Percentiles rank a stretch among this genome's conserved stretches.
Evolutionary conservation across 2,888 invertebrate species (phyloP).

Genomic region (Pseudococcus viburni): DNA sequence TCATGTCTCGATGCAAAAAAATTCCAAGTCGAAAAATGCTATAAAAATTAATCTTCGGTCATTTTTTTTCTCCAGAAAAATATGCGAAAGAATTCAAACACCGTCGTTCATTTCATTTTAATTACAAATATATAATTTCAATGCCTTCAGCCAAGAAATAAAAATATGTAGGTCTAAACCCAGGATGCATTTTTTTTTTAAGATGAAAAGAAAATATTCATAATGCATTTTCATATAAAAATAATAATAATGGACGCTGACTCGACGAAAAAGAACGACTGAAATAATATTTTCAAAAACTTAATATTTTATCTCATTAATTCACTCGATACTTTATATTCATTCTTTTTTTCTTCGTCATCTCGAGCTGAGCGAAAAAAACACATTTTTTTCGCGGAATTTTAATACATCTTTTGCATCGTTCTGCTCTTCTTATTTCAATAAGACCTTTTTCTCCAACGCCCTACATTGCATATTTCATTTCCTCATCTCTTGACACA

Average conservation of each 20-base stretch:
- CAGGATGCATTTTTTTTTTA: background rate
- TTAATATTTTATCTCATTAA: slow-evolving; percentile 12
- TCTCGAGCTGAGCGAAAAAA: background rate
- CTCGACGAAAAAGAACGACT: background rate
- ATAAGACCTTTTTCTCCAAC: background rate
- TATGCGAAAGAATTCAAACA: background rate
- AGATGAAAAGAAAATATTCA: background rate
- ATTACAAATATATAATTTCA: background rate
- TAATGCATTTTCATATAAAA: slow-evolving; percentile 9
- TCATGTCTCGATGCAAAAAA: background rate
- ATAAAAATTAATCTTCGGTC: background rate
- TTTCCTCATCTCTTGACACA: background rate
- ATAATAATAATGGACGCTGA: background rate
- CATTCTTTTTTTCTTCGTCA: background rate
- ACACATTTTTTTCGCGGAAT: slow-evolving; percentile 2
- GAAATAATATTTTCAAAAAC: slow-evolving; percentile 2
- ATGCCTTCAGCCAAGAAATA: background rate
- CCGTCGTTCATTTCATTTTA: background rate
- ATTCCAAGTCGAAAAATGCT: background rate
- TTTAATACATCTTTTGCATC: slow-evolving; percentile 1
- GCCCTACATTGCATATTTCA: slow-evolving; percentile 7
- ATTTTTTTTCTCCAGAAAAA: background rate
- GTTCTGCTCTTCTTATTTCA: background rate
- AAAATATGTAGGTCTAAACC: background rate
- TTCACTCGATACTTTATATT: slow-evolving; percentile 10